Conservation (phyloP, 2,888 invertebrate species). For the Macrosoma leucophasiata region DNA sequence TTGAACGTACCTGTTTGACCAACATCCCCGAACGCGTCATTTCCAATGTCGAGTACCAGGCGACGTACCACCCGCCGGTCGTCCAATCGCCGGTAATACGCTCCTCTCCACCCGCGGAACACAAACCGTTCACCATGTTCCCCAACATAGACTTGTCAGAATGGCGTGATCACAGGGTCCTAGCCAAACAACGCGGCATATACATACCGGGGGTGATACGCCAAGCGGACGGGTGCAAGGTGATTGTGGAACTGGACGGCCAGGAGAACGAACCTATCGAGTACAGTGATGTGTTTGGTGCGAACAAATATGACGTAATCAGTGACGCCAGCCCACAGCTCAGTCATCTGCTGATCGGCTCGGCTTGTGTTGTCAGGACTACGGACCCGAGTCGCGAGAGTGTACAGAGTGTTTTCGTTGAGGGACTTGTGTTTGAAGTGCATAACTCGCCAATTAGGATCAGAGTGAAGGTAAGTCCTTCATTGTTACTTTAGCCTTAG, state of each 20-base stretch:
- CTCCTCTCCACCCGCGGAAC: constrained; percentile 74
- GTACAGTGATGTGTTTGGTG: constrained; percentile 86
- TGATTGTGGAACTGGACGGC: constrained; percentile 89
- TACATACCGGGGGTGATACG: constrained; percentile 94
- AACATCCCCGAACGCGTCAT: constrained; percentile 40
- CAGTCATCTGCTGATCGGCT: constrained; percentile 86
- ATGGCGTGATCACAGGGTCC: constrained; percentile 94
- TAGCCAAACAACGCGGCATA: constrained; percentile 88
- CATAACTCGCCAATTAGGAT: constrained; percentile 66
- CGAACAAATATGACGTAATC: constrained; percentile 90
- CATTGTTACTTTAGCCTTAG: too few species aligned
- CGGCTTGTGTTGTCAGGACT: constrained; percentile 87
- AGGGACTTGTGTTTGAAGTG: constrained; percentile 83
- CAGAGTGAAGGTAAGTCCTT: constrained; percentile 58
- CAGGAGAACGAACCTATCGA: constrained; percentile 81
- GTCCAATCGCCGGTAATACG: constrained; percentile 57
- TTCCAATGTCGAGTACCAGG: constrained; percentile 43
- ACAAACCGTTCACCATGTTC: constrained; percentile 66
- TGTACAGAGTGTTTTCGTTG: constrained; percentile 86
- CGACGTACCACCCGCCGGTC: constrained; percentile 44
- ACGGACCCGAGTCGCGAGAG: constrained; percentile 73
- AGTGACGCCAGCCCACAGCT: constrained; percentile 94
- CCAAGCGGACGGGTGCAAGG: constrained; percentile 80
- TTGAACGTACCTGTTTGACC: constrained; percentile 68
- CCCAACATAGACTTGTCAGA: constrained; percentile 90